phyloP scores from a whole-genome alignment of 1,140 invertebrate genomes.

The Anastatus disparis region DNA sequence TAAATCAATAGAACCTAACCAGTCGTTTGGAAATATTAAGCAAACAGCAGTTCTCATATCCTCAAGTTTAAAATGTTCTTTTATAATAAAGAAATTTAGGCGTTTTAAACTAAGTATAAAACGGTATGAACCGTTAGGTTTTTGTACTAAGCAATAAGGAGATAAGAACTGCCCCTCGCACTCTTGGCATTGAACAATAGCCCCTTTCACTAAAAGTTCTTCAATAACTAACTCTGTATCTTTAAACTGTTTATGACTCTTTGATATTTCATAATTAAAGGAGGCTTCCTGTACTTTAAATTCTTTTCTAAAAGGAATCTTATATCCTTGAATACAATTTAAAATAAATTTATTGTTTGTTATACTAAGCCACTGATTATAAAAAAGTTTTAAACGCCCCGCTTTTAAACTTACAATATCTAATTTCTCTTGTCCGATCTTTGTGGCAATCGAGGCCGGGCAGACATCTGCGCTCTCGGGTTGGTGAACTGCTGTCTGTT shows the following conservation, averaged over 20 bases:
- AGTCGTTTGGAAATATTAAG: constrained; percentile 16
- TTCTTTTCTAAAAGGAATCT: too few species aligned
- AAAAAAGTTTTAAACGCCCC: not conserved
- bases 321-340: not conserved
- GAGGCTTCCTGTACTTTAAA: too few species aligned
- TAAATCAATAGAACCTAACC: constrained; percentile 27
- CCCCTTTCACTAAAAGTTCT: too few species aligned
- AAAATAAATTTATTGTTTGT: constrained; percentile 3
- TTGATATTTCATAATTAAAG: too few species aligned
- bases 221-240: too few species aligned
- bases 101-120: constrained; percentile 19
- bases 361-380: not conserved
- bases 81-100: not conserved
- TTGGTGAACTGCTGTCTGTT: constrained; percentile 5
- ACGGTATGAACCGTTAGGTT: not conserved
- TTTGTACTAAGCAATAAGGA: constrained; percentile 5
- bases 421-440: not conserved
- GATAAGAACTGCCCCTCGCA: not conserved
- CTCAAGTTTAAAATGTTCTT: constrained; percentile 20
- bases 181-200: too few species aligned
- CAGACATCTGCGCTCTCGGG: not conserved
- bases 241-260: not conserved
- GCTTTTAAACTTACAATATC: not conserved
- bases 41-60: constrained; percentile 14
- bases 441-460: not conserved